Base-by-base conservation (phyloP, 2,797 vertebrate species). In the Pseudochaenichthys georgianus region DNA sequence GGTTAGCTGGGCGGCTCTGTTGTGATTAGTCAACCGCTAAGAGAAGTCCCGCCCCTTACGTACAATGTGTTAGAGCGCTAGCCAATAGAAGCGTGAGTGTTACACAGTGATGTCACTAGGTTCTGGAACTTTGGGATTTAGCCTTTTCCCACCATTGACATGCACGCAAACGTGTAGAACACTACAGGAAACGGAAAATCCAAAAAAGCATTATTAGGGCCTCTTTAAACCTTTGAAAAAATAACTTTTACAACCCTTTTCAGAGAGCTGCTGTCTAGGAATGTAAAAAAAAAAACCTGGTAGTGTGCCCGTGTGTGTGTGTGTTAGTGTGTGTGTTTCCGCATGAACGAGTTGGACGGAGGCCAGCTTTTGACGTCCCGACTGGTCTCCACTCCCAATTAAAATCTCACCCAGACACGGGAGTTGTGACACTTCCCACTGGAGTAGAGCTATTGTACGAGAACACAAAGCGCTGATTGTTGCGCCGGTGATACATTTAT, bases 381-480 rank as follows among this genome's bases (percentile, higher is more conserved):
- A 62, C 45, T 47, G 83, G 82, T 79, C 81, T 87, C 79, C 54
- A 3, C 65, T 64, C 58, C 82, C 73, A 88, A 91, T 89, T 87
- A 90, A 84, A 85, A 80, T 70, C 52, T 87, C 77, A n/a, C 71
- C 84, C 78, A 31, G 53, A 69, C 80, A 72, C 38, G 16, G 2
- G 60, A 73, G 63, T 58, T 31, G 79, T 77, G 48, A 41, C 70
- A 42, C 80, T 87, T 89, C 89, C 75, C 86, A 84, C 80, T 84
- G 82, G 77, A 87, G 86, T 83, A 77, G 78, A 83, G 23, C 89
- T 58, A 60, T 90, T 89, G 85, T 89, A 1, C 2, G 0, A 3
- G 52, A 46, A 12, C 54, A 90, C 87, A 91, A 89, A 86, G 88
- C 55, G 64, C 15, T 3, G 69, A 77, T 82, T 87, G 77, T 87